Base-by-base conservation (phyloP, 1,140 invertebrate genomes). In the Eumaeus atala region DNA sequence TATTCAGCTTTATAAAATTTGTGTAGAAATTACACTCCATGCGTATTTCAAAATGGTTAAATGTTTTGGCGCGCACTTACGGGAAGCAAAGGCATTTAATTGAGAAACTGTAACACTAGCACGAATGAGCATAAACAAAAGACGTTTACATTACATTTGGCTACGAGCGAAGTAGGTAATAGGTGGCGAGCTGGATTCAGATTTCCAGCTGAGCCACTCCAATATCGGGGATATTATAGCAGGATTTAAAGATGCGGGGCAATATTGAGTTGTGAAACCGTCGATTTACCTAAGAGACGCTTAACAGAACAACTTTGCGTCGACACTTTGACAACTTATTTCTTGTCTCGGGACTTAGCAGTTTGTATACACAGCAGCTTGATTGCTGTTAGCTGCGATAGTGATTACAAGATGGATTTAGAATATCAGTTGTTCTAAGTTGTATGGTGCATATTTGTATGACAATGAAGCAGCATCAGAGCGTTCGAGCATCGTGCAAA, bases 291-390 rank as follows among this genome's bases (percentile, higher is more conserved):
- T 84, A 79, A 79, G 72, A 76, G 75, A 57, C 75, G 74, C 69
- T 75, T 80, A 77, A 74, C 75, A 62, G 74, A 77, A 62, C 60
- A 87, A 84, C 80, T 84, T 84, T 71, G 73, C 62, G 73, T 68
- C 67, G 81, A 84, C 83, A 84, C 79, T 86, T 82, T 87, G 80
- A 85, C 80, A 87, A 87, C 81, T 84, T 84, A 84, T 87, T 87
- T 84, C 84, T 83, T 83, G 79, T 84, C 76, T 81, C 55, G 56
- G 59, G 67, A 82, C 73, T 79, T 82, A 56, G 73, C 70, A 58
- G 71, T 78, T 81, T 79, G 69, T 80, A 72, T 77, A 74, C 59
- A 66, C 60, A 76, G 77, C 49, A 70, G 62, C 72, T 67, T 78
- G 74, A 83, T 83, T 84, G 70, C 75, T 75, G 67, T 71, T 67